A percentile compares a stretch with the other conserved stretches of the same genome.
These are phyloP conservation scores for Nomada fucata DNA, from an alignment of 2,888 invertebrate species.

Conservation along the genomic window DNA sequence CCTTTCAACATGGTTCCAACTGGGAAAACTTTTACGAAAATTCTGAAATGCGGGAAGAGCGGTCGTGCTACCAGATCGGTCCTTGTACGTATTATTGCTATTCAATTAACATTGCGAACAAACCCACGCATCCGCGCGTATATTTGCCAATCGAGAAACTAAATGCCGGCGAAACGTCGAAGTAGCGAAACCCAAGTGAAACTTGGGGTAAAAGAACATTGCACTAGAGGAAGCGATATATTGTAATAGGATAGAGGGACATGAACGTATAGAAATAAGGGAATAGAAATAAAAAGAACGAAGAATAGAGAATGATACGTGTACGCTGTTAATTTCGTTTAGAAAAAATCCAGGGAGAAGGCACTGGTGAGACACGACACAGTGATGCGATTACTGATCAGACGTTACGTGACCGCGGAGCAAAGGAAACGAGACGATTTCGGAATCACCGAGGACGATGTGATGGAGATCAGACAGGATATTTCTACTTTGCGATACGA, in stretches of 20 bases:
- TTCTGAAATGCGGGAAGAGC: slow-evolving; percentile 84
- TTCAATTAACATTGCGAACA: no score
- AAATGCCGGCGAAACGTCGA: no score
- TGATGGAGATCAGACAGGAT: slow-evolving; percentile 98
- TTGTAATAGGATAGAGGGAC: no score
- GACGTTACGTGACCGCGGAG: slow-evolving; percentile 95
- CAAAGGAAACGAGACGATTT: slow-evolving; percentile 95
- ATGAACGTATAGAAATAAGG: no score
- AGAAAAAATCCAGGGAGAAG: slow-evolving; percentile 91
- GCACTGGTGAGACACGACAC: slow-evolving; percentile 90
- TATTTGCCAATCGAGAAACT: no score
- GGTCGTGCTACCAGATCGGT: slow-evolving; percentile 86
- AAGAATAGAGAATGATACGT: no score
- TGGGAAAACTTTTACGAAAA: slow-evolving; percentile 88
- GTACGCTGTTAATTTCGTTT: slow-evolving; percentile 20
- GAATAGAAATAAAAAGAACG: no score
- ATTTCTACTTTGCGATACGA: slow-evolving; percentile 97
- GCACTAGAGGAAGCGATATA: no score
- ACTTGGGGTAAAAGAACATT: no score
- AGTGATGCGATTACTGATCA: slow-evolving; percentile 94
- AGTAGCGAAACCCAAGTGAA: no score
- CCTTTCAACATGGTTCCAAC: slow-evolving; percentile 98
- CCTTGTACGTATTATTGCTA: slow-evolving; percentile 84
- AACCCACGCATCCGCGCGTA: no score
- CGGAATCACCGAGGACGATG: slow-evolving; percentile 98